Conservation (phyloP, 2,888 invertebrate genomes). For the Tetrapedia diversipes region DNA sequence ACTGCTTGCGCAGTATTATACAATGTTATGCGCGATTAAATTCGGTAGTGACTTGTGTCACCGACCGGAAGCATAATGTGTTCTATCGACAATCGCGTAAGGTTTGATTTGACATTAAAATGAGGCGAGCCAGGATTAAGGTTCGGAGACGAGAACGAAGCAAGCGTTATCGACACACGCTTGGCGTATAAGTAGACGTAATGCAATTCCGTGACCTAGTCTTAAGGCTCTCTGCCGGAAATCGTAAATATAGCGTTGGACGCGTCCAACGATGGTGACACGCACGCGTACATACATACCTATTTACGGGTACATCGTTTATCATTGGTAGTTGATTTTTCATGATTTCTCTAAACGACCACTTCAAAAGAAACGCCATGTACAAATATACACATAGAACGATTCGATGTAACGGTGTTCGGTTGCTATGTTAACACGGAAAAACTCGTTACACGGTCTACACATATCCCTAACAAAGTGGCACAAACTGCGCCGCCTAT, state of each 20-base stretch:
- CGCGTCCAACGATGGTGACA: slow-evolving; percentile 7
- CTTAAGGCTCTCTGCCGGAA: slow-evolving; percentile 35
- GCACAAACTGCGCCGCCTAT: slow-evolving; percentile 14
- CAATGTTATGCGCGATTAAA: neutral
- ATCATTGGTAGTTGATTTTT: neutral
- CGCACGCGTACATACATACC: neutral
- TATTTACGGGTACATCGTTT: neutral
- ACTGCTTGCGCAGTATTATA: too few relatives aligned
- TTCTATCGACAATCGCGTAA: neutral
- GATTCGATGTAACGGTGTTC: slow-evolving; percentile 36
- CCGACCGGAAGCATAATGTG: slow-evolving; percentile 3
- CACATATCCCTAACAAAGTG: slow-evolving; percentile 38
- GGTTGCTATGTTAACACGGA: slow-evolving; percentile 11
- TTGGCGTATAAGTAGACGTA: slow-evolving; percentile 13
- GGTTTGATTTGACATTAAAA: slow-evolving; percentile 26
- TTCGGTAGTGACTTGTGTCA: neutral
- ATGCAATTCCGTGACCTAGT: slow-evolving; percentile 45
- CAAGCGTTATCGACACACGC: neutral
- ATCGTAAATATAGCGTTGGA: slow-evolving; percentile 37
- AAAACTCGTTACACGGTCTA: slow-evolving; percentile 18
- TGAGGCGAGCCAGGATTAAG: slow-evolving; percentile 13
- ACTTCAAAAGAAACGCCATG: neutral
- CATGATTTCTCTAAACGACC: neutral
- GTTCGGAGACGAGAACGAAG: neutral
- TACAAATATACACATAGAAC: too few relatives aligned